phyloP scores from a whole-genome alignment of 1,140 invertebrate genomes.

The Dendrolimus punctatus region DNA sequence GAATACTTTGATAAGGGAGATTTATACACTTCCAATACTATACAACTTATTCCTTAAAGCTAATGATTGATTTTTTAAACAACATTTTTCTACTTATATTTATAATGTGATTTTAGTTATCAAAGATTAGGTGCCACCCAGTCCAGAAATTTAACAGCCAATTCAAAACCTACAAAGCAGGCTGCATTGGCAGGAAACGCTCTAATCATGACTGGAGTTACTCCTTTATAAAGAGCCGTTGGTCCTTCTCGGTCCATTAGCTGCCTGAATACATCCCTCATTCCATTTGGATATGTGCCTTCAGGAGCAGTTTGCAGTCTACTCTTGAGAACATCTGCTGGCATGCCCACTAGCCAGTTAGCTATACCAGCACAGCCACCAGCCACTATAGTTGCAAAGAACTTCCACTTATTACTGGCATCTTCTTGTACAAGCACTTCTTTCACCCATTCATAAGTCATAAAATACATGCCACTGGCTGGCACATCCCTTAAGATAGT shows the following conservation, averaged over 20 bases:
- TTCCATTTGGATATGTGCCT: slow-evolving; percentile 90
- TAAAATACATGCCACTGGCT: slow-evolving; percentile 97
- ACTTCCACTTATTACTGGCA: slow-evolving; percentile 72
- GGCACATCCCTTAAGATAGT: slow-evolving; percentile 97
- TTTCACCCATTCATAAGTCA: slow-evolving; percentile 95
- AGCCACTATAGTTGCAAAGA: slow-evolving; percentile 88
- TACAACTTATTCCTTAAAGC: slow-evolving; percentile 6
- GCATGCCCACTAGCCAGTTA: slow-evolving; percentile 97
- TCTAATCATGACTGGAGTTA: slow-evolving; percentile 89
- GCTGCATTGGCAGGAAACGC: slow-evolving; percentile 97
- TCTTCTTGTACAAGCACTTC: slow-evolving; percentile 67
- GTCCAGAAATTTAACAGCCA: slow-evolving; percentile 70
- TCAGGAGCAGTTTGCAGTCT: slow-evolving; percentile 94
- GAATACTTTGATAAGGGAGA: too few species aligned
- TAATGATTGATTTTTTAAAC: slow-evolving; percentile 4
- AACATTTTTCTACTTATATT: slow-evolving; percentile 1
- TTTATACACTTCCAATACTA: neutral
- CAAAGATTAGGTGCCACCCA: slow-evolving; percentile 62
- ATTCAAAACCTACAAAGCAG: slow-evolving; percentile 90
- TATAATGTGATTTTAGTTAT: slow-evolving; percentile 17
- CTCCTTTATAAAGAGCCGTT: slow-evolving; percentile 86
- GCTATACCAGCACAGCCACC: slow-evolving; percentile 96
- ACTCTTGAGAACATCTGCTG: slow-evolving; percentile 98
- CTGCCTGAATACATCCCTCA: slow-evolving; percentile 86
- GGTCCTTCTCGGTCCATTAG: slow-evolving; percentile 88